Conservation (phyloP, 2,797 vertebrate genomes). For the Epinephelus awoara region DNA sequence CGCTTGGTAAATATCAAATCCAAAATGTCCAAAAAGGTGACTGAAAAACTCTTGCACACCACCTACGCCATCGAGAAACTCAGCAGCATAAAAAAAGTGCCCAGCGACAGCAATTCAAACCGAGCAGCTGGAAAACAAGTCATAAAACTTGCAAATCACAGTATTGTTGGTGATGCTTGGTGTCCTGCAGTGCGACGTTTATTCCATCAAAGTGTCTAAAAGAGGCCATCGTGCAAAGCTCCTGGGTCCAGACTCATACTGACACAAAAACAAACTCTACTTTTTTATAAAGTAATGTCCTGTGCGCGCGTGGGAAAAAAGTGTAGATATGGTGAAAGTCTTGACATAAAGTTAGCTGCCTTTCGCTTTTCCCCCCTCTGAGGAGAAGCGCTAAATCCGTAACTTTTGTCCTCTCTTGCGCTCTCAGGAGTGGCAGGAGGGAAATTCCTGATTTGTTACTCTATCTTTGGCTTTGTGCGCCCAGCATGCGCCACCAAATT, state of each 20-base stretch:
- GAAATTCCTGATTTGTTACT: constrained; percentile 91
- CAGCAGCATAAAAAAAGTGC: constrained; percentile 48
- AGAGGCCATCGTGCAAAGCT: constrained; percentile 31
- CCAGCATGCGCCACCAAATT: constrained; percentile 78
- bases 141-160: constrained; percentile 58
- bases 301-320: constrained; percentile 11
- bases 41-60: constrained; percentile 21
- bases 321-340: constrained; percentile 1
- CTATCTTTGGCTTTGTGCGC: constrained; percentile 84
- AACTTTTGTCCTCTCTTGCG: constrained; percentile 75
- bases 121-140: constrained; percentile 56
- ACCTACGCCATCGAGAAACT: constrained; percentile 71
- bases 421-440: constrained; percentile 88
- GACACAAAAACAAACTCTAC: constrained; percentile 17
- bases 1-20: constrained; percentile 24
- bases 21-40: constrained; percentile 3
- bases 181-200: constrained; percentile 32
- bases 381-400: constrained; percentile 59
- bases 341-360: constrained; percentile 10
- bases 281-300: background rate
- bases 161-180: constrained; percentile 6
- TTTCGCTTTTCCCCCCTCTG: constrained; percentile 36
- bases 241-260: constrained; percentile 41
- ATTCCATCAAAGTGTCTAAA: constrained; percentile 50
- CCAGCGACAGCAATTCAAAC: constrained; percentile 64